phyloP scores from a whole-genome alignment of 2,113 vertebrate species.

The Amazona guildingii region DNA sequence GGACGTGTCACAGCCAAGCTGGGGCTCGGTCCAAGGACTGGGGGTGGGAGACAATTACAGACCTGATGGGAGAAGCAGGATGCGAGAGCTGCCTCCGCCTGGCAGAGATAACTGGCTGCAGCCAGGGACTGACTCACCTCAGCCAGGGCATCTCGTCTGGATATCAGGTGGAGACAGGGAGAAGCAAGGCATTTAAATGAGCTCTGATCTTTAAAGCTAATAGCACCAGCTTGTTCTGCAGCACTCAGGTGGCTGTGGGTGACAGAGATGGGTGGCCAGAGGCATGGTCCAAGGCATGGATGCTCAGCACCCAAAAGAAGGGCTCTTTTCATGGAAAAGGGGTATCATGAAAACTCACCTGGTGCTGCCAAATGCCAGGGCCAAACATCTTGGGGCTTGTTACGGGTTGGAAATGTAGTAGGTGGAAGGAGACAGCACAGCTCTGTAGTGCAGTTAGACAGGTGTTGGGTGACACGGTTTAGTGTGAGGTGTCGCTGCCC shows the following conservation, averaged over 20 bases:
- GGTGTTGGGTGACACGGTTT: neutral
- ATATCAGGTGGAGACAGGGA: conserved; percentile 31
- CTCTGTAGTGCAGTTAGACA: neutral
- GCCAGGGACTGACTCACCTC: neutral
- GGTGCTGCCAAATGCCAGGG: neutral
- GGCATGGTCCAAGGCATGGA: neutral
- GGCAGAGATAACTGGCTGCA: neutral
- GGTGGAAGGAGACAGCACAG: neutral
- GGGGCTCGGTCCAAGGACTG: neutral
- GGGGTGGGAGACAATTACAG: conserved; percentile 13
- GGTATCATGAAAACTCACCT: neutral
- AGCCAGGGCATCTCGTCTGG: conserved; percentile 30
- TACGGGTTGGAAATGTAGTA: neutral
- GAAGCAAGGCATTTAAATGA: conserved; percentile 13
- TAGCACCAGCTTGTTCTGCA: neutral
- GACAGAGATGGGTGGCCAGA: neutral
- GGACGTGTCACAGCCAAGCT: neutral
- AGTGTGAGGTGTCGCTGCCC: neutral
- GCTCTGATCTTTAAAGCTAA: conserved; percentile 14
- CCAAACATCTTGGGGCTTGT: neutral
- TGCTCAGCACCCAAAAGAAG: neutral
- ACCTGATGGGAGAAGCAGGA: neutral
- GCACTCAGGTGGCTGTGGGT: neutral
- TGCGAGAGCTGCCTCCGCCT: neutral
- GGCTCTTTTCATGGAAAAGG: neutral